A percentile compares a stretch with the other conserved stretches of the same genome.
phyloP scores from a whole-genome alignment of 1,140 invertebrate species.

The Belonocnema kinseyi region DNA sequence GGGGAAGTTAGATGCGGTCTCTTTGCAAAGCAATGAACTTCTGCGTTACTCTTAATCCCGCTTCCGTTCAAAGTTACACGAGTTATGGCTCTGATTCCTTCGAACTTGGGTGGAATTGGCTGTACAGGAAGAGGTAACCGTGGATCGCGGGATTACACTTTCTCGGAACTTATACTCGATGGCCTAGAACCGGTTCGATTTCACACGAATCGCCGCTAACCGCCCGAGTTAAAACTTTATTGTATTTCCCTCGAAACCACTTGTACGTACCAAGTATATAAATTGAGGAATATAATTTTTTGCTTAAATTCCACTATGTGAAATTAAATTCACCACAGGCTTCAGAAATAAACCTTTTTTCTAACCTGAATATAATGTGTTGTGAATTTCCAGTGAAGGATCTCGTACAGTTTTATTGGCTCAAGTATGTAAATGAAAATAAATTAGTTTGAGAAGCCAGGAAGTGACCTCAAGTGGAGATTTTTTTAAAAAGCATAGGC shows the following conservation, averaged over 20 bases:
- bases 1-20: conserved; percentile 36
- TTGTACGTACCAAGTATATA: neutral
- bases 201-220: conserved; percentile 31
- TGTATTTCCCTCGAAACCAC: neutral
- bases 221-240: conserved; percentile 24
- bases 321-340: too few relatives aligned
- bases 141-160: conserved; percentile 52
- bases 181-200: conserved; percentile 42
- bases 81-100: conserved; percentile 51
- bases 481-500: too few relatives aligned
- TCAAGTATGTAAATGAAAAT: too few relatives aligned
- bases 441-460: too few relatives aligned
- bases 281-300: neutral
- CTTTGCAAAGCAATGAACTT: conserved; percentile 50
- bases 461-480: too few relatives aligned
- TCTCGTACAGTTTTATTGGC: too few relatives aligned
- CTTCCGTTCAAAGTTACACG: conserved; percentile 49
- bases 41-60: conserved; percentile 50
- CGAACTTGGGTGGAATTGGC: conserved; percentile 49
- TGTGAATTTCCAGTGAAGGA: too few relatives aligned
- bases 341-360: too few relatives aligned
- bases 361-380: too few relatives aligned
- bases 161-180: conserved; percentile 45
- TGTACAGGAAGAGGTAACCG: conserved; percentile 38
- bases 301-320: too few relatives aligned